Evolutionary conservation across 2,113 vertebrate genomes (phyloP).

Genomic region (Typhlomys cinereus): DNA sequence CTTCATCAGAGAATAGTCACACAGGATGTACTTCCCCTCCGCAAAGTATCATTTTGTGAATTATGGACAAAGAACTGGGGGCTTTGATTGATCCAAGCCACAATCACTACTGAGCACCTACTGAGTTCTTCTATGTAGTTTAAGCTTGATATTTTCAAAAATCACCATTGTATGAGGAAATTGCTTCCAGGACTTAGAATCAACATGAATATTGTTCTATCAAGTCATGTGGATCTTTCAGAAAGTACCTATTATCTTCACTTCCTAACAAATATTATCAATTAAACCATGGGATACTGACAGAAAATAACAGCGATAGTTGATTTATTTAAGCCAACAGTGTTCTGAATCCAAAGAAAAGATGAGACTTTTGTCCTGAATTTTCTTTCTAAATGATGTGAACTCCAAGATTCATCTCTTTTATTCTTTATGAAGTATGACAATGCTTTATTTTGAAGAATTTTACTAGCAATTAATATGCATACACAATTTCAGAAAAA

Average conservation of each 20-base stretch:
- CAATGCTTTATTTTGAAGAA: constrained; percentile 35
- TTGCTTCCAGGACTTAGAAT: constrained; percentile 28
- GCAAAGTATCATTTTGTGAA: neutral
- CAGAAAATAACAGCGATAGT: neutral
- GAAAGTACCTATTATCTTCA: constrained; percentile 43
- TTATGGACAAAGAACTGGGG: neutral
- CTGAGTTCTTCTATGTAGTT: constrained; percentile 18
- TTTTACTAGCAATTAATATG: constrained; percentile 40
- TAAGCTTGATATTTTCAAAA: constrained; percentile 43
- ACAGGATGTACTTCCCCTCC: neutral
- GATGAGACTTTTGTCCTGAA: neutral
- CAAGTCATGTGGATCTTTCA: neutral
- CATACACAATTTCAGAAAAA: constrained; percentile 19
- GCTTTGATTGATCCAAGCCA: constrained; percentile 37
- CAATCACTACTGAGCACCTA: neutral
- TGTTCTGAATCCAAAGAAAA: neutral
- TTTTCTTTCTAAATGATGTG: constrained; percentile 24
- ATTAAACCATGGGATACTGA: constrained; percentile 22
- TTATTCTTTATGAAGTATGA: constrained; percentile 16
- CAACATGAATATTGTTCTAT: constrained; percentile 31
- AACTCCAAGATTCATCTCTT: constrained; percentile 43
- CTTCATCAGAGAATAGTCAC: neutral
- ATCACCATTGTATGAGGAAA: constrained; percentile 44
- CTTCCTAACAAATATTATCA: constrained; percentile 3
- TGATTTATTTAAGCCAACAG: neutral